Percentiles rank a stretch among this genome's conserved stretches.
Conservation (phyloP, 2,888 invertebrate genomes). For the Anagyrus pseudococci region DNA sequence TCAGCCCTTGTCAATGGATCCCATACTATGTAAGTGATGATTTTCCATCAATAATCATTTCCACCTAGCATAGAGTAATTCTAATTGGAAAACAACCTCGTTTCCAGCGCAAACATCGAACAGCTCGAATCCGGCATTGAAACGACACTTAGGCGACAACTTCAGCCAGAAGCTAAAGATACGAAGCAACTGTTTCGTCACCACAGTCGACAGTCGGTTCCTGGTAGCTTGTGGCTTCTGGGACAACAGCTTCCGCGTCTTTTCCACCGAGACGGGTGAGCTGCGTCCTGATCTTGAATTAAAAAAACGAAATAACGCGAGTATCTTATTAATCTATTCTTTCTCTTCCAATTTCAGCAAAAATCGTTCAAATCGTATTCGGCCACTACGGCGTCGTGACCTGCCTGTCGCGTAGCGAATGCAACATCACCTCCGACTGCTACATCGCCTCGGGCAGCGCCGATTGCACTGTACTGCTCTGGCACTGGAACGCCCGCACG, state of each 20-base stretch:
- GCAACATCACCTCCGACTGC: constrained; percentile 98
- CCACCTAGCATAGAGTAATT: too few relatives aligned
- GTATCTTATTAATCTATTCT: too few relatives aligned
- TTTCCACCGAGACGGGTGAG: constrained; percentile 92
- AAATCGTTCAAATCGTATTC: constrained; percentile 97
- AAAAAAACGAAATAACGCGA: too few relatives aligned
- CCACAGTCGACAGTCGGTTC: constrained; percentile 96
- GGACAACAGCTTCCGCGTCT: constrained; percentile 99
- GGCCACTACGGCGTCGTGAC: constrained; percentile 99
- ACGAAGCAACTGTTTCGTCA: constrained; percentile 94
- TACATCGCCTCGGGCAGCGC: constrained; percentile 98
- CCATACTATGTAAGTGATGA: constrained; percentile 87
- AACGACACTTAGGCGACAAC: constrained; percentile 95
- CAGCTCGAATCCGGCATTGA: constrained; percentile 75
- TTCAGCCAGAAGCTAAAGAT: constrained; percentile 97
- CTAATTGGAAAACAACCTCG: too few relatives aligned
- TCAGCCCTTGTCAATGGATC: constrained; percentile 93
- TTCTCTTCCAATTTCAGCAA: constrained; percentile 69
- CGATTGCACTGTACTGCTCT: constrained; percentile 96
- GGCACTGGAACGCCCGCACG: constrained; percentile 99
- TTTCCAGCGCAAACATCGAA: constrained; percentile 74
- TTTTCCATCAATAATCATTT: neutral
- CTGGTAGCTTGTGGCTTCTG: constrained; percentile 98
- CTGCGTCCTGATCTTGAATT: neutral
- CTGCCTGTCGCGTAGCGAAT: constrained; percentile 95